phyloP scores from a whole-genome alignment of 2,888 invertebrate genomes.

The Timandra comae region DNA sequence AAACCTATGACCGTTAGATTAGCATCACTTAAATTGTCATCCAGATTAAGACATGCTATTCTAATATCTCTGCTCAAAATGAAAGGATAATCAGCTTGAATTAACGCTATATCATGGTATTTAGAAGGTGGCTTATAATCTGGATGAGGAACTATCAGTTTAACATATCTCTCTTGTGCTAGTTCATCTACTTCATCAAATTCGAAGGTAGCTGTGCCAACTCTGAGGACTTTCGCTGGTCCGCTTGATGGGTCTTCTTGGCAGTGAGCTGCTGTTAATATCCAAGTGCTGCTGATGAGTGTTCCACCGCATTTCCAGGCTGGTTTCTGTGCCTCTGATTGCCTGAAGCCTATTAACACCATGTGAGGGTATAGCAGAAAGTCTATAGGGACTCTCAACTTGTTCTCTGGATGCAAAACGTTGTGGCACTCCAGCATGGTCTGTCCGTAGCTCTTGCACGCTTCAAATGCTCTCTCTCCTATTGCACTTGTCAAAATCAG shows the following conservation, averaged over 20 bases:
- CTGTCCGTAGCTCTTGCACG: constrained; percentile 53
- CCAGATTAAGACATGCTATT: constrained; percentile 77
- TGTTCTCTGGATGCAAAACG: constrained; percentile 41
- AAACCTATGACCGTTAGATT: constrained; percentile 79
- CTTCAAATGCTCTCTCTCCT: constrained; percentile 54
- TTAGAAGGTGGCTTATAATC: constrained; percentile 73
- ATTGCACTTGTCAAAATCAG: constrained; percentile 20
- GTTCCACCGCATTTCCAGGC: constrained; percentile 68
- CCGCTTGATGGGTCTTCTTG: constrained; percentile 58
- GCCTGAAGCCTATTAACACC: constrained; percentile 69
- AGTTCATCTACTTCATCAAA: constrained; percentile 64
- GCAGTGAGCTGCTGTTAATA: constrained; percentile 68
- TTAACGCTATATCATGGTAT: constrained; percentile 81
- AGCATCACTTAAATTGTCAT: constrained; percentile 27
- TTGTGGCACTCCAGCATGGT: constrained; percentile 67
- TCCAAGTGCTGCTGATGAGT: constrained; percentile 57
- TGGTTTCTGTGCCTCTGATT: constrained; percentile 20
- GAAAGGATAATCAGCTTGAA: constrained; percentile 70
- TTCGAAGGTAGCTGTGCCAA: constrained; percentile 74
- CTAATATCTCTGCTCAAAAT: constrained; percentile 71
- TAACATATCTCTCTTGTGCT: constrained; percentile 70
- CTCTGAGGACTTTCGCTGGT: constrained; percentile 63
- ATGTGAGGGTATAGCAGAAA: constrained; percentile 78
- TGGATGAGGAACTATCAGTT: constrained; percentile 69
- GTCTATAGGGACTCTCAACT: constrained; percentile 61